Evolutionary conservation across 1,140 invertebrate species (phyloP).

Genomic region (Trigoniulus corallinus): DNA sequence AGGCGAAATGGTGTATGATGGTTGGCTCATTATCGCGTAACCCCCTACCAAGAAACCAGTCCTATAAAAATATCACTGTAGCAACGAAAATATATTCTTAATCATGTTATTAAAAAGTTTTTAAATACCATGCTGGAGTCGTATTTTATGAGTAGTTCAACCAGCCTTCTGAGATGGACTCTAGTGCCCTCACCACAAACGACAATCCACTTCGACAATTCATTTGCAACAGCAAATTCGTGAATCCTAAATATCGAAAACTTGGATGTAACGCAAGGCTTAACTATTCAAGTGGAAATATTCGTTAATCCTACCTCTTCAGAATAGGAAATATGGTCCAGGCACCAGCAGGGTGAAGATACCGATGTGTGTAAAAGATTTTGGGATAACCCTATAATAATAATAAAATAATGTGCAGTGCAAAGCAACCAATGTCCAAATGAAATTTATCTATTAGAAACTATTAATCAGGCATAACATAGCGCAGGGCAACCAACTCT

Average conservation of each 20-base stretch:
- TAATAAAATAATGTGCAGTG: too few relatives aligned
- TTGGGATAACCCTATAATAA: too few relatives aligned
- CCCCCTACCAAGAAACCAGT: slow-evolving; percentile 50
- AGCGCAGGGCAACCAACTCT: too few relatives aligned
- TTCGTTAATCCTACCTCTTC: not conserved
- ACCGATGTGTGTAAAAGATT: too few relatives aligned
- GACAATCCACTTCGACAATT: not conserved
- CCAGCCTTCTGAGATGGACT: not conserved
- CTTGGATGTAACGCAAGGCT: not conserved
- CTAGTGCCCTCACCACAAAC: not conserved
- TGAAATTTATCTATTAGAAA: too few relatives aligned
- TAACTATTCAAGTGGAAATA: not conserved
- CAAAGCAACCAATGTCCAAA: too few relatives aligned
- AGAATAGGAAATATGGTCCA: not conserved
- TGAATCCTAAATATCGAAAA: not conserved
- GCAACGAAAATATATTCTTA: not conserved
- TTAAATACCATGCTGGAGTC: not conserved
- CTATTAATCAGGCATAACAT: too few relatives aligned
- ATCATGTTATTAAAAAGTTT: not conserved
- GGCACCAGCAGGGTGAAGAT: too few relatives aligned
- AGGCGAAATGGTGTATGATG: slow-evolving; percentile 77
- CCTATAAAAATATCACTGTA: slow-evolving; percentile 27
- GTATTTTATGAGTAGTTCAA: not conserved
- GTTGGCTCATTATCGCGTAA: slow-evolving; percentile 57
- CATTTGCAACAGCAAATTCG: not conserved